Base-by-base conservation (phyloP, 2,113 vertebrate genomes). In the Otocyon megalotis region DNA sequence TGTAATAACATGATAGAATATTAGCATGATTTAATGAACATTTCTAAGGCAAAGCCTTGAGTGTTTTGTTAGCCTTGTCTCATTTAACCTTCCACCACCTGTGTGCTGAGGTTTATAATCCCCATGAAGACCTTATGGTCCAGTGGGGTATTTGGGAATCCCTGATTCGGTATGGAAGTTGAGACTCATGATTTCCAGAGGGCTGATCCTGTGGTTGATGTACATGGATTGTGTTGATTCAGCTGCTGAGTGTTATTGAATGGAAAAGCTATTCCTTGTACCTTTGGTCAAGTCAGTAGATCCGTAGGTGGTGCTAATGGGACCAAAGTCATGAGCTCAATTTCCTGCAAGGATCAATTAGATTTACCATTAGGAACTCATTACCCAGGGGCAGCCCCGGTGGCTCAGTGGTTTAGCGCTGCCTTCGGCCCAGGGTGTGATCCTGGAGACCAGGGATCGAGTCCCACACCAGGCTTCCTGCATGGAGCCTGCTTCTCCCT, bases 361-460 rank as follows among this genome's bases (percentile, higher is more conserved):
- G 43, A 84, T 35, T 88, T 74, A 67, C n/a, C 17, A 11, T 76
- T 90, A 93, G 87, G n/a, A 97, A 82, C 32, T 77, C 37, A 14
- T 62, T 92, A 80, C 69, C 35, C 74, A 71, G 43, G 43, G 43
- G 43, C 43, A 43, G 43, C 43, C 43, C 43, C 5, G 43, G 43
- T 43, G 43, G 43, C 43, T 43, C 43, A 43, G 43, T 6, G 43
- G 43, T 43, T 43, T 43, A 43, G 43, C 7, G 43, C 43, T 1
- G 6, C 43, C 43, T 43, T 43, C 43, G 1, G 43, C 43, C 43
- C 43, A 43, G 43, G 43, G 43, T 43, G 43, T 43, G 43, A 43
- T 43, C 43, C 43, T 43, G 43, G 43, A 43, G 43, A 43, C 43
- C 43, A 43, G 43, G 43, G 43, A 43, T 43, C 43, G 8, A 43